A percentile compares a stretch with the other conserved stretches of the same genome.
Conservation (phyloP, 2,888 invertebrate species). For the Drosophila anomalata region DNA sequence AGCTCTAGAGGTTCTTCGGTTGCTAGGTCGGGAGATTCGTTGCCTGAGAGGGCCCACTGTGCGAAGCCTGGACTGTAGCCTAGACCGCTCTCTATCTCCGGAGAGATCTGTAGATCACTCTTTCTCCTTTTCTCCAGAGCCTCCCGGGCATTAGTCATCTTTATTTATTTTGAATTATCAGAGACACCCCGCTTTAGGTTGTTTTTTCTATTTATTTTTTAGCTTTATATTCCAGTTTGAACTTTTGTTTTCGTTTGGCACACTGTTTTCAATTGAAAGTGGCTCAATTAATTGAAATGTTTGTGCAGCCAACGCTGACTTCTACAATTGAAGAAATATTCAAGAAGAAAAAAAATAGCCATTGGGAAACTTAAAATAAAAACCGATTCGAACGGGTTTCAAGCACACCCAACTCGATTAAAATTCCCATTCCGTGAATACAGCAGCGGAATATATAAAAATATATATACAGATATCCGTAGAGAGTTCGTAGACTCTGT, state of each 20-base stretch:
- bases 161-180: constrained; percentile 35
- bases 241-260: constrained; percentile 54
- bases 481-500: background rate
- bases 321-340: constrained; percentile 47
- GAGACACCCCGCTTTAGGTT: constrained; percentile 4
- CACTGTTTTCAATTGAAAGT: constrained; percentile 67
- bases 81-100: background rate
- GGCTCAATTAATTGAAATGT: constrained; percentile 70
- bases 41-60: constrained; percentile 23
- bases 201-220: background rate
- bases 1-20: background rate
- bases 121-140: background rate
- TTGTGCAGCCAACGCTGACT: constrained; percentile 48
- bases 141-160: constrained; percentile 28
- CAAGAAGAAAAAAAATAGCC: background rate
- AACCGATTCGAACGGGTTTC: constrained; percentile 72
- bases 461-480: background rate
- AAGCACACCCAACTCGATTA: constrained; percentile 40
- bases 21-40: constrained; percentile 10
- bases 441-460: constrained; percentile 27
- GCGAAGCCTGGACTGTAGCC: background rate
- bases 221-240: constrained; percentile 8
- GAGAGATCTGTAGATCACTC: background rate
- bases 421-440: constrained; percentile 19
- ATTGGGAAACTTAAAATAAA: constrained; percentile 37